Conservation (phyloP, 2,888 invertebrate species). For the Keiferia lycopersicella region DNA sequence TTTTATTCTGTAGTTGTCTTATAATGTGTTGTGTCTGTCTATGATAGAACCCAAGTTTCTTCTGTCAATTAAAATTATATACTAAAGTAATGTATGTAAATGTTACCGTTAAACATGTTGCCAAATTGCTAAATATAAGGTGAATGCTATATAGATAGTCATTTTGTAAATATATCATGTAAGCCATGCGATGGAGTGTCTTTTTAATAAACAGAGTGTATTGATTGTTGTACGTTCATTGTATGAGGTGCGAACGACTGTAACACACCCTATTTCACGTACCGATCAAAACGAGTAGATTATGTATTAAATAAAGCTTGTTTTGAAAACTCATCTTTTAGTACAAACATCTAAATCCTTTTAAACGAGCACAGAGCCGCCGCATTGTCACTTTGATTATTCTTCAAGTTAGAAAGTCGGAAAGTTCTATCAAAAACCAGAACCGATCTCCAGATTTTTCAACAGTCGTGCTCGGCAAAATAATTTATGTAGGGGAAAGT, state of each 20-base stretch:
- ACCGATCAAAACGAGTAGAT: slow-evolving; percentile 62
- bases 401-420: neutral
- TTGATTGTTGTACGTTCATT: slow-evolving; percentile 54
- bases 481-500: slow-evolving; percentile 67
- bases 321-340: slow-evolving; percentile 63
- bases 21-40: slow-evolving; percentile 1
- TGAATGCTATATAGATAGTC: slow-evolving; percentile 65
- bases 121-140: slow-evolving; percentile 74
- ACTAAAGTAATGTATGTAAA: slow-evolving; percentile 59
- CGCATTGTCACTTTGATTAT: slow-evolving; percentile 14
- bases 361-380: neutral
- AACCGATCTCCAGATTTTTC: slow-evolving; percentile 17
- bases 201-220: slow-evolving; percentile 62
- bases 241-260: slow-evolving; percentile 49
- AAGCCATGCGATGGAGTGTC: slow-evolving; percentile 66
- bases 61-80: slow-evolving; percentile 72
- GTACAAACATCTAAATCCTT: slow-evolving; percentile 30
- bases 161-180: slow-evolving; percentile 72
- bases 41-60: slow-evolving; percentile 26
- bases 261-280: slow-evolving; percentile 51
- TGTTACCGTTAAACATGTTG: slow-evolving; percentile 73
- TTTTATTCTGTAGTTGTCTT: neutral
- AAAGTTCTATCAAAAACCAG: slow-evolving; percentile 22
- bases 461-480: slow-evolving; percentile 19
- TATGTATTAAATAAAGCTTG: slow-evolving; percentile 76